A percentile compares a stretch with the other conserved stretches of the same genome.
Evolutionary conservation across 2,888 invertebrate species (phyloP).

Genomic region (Oscheius myriophilus): DNA sequence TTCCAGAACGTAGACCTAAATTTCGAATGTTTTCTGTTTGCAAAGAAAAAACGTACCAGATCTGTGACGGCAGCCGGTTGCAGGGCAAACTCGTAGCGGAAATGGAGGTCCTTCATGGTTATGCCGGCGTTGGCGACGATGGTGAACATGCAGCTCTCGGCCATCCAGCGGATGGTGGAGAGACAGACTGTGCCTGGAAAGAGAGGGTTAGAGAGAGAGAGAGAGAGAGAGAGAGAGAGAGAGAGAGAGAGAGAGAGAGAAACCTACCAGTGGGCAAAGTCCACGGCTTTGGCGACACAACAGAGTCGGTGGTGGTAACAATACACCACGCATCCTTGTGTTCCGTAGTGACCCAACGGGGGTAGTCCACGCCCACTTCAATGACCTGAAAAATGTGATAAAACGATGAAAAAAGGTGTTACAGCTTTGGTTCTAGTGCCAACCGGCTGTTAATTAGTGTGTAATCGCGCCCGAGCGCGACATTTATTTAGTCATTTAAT

Average conservation of each 20-base stretch:
- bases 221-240: neutral
- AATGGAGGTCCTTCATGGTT: conserved; percentile 48
- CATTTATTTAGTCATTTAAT: no score
- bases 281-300: conserved; percentile 62
- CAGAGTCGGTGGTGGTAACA: conserved; percentile 25
- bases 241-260: neutral
- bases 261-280: conserved; percentile 48
- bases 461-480: no score
- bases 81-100: conserved; percentile 58
- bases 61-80: conserved; percentile 57
- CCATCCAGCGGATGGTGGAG: conserved; percentile 60
- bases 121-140: conserved; percentile 60
- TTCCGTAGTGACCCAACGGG: conserved; percentile 51
- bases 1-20: conserved; percentile 48
- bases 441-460: no score
- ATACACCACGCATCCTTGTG: conserved; percentile 58
- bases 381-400: conserved; percentile 34
- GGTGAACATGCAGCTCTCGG: conserved; percentile 59
- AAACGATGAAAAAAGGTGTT: no score
- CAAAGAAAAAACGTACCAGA: conserved; percentile 45
- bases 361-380: conserved; percentile 58
- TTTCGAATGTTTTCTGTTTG: no score
- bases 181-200: conserved; percentile 34
- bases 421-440: no score
- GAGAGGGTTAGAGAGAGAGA: neutral